Base-by-base conservation (phyloP, 2,113 vertebrate genomes). In the Nannobrachium achirus region DNA sequence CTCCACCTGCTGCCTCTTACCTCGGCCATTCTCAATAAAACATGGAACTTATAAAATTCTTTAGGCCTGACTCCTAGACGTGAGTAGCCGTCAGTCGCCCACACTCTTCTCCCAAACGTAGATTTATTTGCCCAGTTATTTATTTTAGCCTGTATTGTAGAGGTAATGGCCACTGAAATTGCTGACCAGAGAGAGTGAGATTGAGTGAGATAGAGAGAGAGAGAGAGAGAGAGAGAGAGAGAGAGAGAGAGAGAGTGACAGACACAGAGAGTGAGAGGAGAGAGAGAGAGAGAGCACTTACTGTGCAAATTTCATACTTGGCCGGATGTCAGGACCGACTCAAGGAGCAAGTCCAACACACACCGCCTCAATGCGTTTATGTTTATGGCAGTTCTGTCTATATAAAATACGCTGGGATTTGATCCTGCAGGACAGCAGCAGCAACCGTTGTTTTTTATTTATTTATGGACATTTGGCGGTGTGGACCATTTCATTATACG, bases 61-160 rank as follows among this genome's bases (percentile, higher is more conserved):
- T 48, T 66, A 69, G 60, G 51, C 76, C 10, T 66, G 14, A 7
- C 56, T 53, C 25, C 25, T 33, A n/a, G n/a, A 3, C 25, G 68
- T 63, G 60, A 68, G 64, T 60, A 41, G 68, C 77, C 70, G 60
- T 69, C 25, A 33, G 49, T 44, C 53, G 56, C n/a, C 16, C 53
- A 13, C 70, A 13, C 11, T n/a, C 45, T 14, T 14, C 45, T 14
- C 45, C 45, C 14, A 14, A 4, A 11, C 69, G 40, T 74, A 73
- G 62, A 73, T 73, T 73, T 67, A 76, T 58, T 18, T 52, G 74
- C 61, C 58, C 20, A 60, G 72, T 87, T 80, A 78, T 80, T 84
- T 78, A 66, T 76, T 74, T 59, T 56, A 72, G 64, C 64, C 63
- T 75, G 76, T 64, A 46, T 56, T 75, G 76, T 64, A 46, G 59